Conservation (phyloP, 2,888 invertebrate genomes). For the Phyllotreta cruciferae region DNA sequence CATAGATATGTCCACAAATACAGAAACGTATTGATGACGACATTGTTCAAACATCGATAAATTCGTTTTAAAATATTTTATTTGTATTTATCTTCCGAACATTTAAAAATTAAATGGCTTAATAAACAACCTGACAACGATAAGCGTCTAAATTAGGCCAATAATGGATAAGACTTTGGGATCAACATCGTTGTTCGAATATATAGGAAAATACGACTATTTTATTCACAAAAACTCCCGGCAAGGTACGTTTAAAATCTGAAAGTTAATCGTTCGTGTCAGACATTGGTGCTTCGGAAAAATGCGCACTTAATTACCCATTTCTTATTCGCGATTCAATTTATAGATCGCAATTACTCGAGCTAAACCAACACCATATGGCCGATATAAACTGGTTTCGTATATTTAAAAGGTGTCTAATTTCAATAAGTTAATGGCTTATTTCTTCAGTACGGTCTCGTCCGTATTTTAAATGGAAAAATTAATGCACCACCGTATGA, state of each 20-base stretch:
- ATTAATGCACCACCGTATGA: slow-evolving; percentile 1
- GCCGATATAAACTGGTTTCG: slow-evolving; percentile 34
- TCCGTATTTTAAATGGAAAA: slow-evolving; percentile 2
- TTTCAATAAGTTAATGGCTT: slow-evolving; percentile 36
- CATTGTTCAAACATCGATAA: slow-evolving; percentile 5
- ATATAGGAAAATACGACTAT: too few relatives aligned
- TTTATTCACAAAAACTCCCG: too few relatives aligned
- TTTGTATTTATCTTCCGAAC: slow-evolving; percentile 10
- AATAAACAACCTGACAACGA: slow-evolving; percentile 10
- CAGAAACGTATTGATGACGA: slow-evolving; percentile 5
- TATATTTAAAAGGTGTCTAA: slow-evolving; percentile 32
- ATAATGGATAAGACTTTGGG: background rate
- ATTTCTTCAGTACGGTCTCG: slow-evolving; percentile 32
- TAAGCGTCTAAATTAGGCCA: slow-evolving; percentile 8
- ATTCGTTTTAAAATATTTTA: slow-evolving; percentile 4
- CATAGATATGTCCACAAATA: too few relatives aligned
- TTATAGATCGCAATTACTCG: slow-evolving; percentile 16
- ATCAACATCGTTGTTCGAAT: too few relatives aligned
- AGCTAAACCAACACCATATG: slow-evolving; percentile 29
- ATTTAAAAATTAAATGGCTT: slow-evolving; percentile 12
- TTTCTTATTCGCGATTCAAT: slow-evolving; percentile 15
- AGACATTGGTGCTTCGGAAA: slow-evolving; percentile 5
- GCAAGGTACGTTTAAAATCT: background rate
- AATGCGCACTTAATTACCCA: slow-evolving; percentile 14
- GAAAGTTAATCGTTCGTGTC: slow-evolving; percentile 19